Base-by-base conservation (phyloP, 1,140 invertebrate species). In the Cyclina sinensis region DNA sequence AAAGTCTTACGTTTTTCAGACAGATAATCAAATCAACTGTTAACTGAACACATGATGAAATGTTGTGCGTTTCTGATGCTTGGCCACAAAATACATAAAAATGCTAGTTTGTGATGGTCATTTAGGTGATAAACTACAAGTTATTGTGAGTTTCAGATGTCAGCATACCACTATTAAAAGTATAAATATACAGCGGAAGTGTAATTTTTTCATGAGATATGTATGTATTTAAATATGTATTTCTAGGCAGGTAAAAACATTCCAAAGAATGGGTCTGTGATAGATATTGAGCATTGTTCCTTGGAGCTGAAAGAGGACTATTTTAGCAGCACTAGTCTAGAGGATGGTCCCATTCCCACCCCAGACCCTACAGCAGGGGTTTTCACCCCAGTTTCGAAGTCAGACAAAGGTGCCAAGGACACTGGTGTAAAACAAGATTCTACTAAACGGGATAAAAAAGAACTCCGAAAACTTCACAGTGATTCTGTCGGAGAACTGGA, bases 401-500 rank as follows among this genome's bases (percentile, higher is more conserved):
- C 43, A 54, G 70, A 48, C 16, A 9, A 21, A 4, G 2, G 24
- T 18, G 3, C 24, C 21, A 78, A 54, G 37, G 18, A 65, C n/a
- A 7, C 24, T 2, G 32, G 65, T 35, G 2, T 54, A 2, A 51
- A 46, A 18, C 14, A 79, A 30, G 24, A 54, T 18, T 46, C 46
- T 5, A 4, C 35, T n/a, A 7, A 48, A 7, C 43, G 7, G 11
- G 74, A 54, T 14, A 12, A 78, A 30, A 43, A 78, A 48, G 16
- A 14, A 43, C 1, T 0, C 9, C 18, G 37, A 37, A 81, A 73
- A 24, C 18, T 76, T n/a, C 16, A 14, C 21, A 51, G 65, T 81
- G 92, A 92, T 14, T 90, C 90, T 84, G 83, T 94, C 32, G 93
- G 93, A 65, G 94, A 95, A n/a, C 86, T 95, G 21, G 94, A 95